Evolutionary conservation across 2,888 invertebrate species (phyloP), one percentile per base, ranked within the genome.

Genomic region (Apamea crenata): DNA sequence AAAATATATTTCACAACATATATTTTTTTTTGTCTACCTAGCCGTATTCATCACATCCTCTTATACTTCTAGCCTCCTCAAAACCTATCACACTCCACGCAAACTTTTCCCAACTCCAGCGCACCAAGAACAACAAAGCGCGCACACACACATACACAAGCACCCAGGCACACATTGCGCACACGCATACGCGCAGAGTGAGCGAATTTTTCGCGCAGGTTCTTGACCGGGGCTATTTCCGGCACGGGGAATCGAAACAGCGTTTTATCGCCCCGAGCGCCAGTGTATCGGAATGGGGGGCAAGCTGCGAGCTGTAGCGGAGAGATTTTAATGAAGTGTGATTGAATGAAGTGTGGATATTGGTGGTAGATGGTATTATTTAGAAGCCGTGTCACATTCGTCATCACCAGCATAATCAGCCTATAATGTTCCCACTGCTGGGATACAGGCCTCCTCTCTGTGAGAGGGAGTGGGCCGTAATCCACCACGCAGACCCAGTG

Each of bases 211-310:
- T 91, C 91, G 92, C 91, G 86, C 92, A 92, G 95, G 95, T 95
- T 91, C 93, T 92, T 94, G 95, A 95, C 96, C 94, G 94, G 84
- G 81, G 93, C 94, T 95, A 95, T 95, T 95, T 95, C 94, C 95
- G 95, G 92, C 89, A 74, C 92, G 91, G 92, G 61, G 93, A 92
- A 93, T 94, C 94, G 93, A 94, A 94, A 92, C 89, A 89, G 83
- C 90, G 92, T 91, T 94, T 93, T 92, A 94, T 92, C 91, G 93
- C 92, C 89, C 86, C 90, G 88, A 89, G 93, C 91, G 68, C 68
- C 84, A 84, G 81, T 83, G 81, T 87, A 85, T 88, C 76, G 88
- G 68, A 32, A 44, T 71, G 44, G 16, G 12, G 68, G 7, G 14
- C 65, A 82, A 87, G 53, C 2, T 18, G n/a, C 25, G 40, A 77